Evolutionary conservation across 1,140 invertebrate species (phyloP).

Genomic region (Maconellicoccus hirsutus): DNA sequence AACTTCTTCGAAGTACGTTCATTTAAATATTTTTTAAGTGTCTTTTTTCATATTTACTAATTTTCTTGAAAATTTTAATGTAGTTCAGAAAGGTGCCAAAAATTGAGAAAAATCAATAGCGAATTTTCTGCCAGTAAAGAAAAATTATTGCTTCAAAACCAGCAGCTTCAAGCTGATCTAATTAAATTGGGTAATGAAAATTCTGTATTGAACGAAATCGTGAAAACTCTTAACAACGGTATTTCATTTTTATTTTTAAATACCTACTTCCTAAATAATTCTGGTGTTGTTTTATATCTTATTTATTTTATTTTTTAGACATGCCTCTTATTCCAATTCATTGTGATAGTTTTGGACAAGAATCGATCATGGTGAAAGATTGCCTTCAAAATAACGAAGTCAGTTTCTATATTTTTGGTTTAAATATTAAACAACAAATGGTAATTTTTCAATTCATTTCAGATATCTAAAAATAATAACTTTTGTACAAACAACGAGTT

Average conservation of each 20-base stretch:
- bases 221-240: too few relatives aligned
- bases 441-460: too few relatives aligned
- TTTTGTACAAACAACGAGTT: neutral
- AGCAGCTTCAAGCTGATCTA: neutral
- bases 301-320: neutral
- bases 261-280: too few relatives aligned
- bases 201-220: too few relatives aligned
- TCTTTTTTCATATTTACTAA: too few relatives aligned
- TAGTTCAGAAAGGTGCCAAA: neutral
- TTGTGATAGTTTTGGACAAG: neutral
- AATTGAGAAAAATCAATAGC: neutral
- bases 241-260: too few relatives aligned
- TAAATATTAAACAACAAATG: too few relatives aligned
- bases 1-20: too few relatives aligned
- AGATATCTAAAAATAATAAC: too few relatives aligned
- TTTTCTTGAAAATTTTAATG: neutral
- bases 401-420: too few relatives aligned
- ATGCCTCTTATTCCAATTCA: neutral
- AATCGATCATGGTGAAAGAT: neutral
- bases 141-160: neutral
- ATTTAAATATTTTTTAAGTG: too few relatives aligned
- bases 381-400: neutral
- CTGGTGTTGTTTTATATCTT: too few relatives aligned
- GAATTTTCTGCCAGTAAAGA: neutral
- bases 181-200: neutral